Percentiles rank a stretch among this genome's conserved stretches.
Evolutionary conservation across 37 sponge, comb jelly and placozoan genomes (phyloP).

Genomic region (Haliclona indistincta): DNA sequence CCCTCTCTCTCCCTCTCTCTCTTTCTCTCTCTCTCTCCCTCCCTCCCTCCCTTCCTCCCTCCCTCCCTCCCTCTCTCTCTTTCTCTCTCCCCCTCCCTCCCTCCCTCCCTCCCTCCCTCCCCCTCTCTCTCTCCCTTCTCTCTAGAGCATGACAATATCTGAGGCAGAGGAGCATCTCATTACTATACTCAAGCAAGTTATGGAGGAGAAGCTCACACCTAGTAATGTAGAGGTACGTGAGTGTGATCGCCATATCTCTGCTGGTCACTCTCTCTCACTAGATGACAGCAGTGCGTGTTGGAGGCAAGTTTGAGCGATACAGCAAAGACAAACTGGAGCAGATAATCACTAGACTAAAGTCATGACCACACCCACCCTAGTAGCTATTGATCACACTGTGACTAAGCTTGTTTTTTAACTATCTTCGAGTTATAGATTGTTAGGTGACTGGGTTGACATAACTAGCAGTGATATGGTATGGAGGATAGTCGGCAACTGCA

Average conservation of each 20-base stretch:
- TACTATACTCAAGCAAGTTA: constrained; percentile 91
- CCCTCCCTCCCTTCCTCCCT: no score
- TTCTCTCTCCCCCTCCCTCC: neutral
- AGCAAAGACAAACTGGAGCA: constrained; percentile 64
- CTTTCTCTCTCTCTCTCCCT: no score
- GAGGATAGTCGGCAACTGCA: no score
- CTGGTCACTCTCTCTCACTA: neutral
- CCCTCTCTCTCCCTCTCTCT: no score
- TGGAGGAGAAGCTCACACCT: constrained; percentile 96
- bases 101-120: no score
- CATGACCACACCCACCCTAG: no score
- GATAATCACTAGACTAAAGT: constrained; percentile 61
- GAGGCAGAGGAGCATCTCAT: constrained; percentile 82
- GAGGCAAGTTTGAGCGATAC: constrained; percentile 60
- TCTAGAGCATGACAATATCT: constrained; percentile 73
- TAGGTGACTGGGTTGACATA: no score
- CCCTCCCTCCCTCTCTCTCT: no score
- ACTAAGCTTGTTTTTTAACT: no score
- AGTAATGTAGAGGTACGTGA: constrained; percentile 86
- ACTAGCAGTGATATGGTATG: no score
- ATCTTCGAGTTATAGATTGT: no score
- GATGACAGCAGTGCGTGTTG: constrained; percentile 50
- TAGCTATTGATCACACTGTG: no score
- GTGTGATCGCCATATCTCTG: neutral
- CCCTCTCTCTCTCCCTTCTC: neutral